These are phyloP conservation scores for Craseonycteris thonglongyai DNA, from an alignment of 2,113 vertebrate genomes.

Conservation along the genomic window DNA sequence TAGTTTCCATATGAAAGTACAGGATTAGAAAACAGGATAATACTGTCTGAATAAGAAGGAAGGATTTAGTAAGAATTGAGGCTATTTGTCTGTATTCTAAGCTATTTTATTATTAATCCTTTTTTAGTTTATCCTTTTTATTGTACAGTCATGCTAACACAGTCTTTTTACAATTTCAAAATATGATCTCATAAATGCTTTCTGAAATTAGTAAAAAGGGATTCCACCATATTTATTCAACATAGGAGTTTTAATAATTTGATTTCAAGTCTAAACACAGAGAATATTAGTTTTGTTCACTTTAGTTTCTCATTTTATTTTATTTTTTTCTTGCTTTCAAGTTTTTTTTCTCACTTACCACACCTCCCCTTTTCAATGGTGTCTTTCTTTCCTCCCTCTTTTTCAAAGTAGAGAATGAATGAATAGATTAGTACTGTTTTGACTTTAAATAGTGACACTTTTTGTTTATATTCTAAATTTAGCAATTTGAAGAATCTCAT, in stretches of 20 bases:
- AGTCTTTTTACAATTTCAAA: not conserved
- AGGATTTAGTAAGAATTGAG: not conserved
- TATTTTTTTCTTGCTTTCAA: not conserved
- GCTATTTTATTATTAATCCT: not conserved
- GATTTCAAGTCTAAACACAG: not conserved
- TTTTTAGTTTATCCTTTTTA: not conserved
- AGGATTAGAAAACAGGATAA: not conserved
- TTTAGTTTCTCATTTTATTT: not conserved
- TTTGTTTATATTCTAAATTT: not conserved
- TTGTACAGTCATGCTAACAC: not conserved
- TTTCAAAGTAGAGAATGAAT: not conserved
- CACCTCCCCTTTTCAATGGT: not conserved
- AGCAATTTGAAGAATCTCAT: not conserved
- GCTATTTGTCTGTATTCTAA: not conserved
- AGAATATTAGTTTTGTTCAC: not conserved
- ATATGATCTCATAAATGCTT: not conserved
- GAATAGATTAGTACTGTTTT: not conserved
- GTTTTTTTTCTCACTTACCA: not conserved
- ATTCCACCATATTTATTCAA: not conserved
- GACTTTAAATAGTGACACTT: not conserved
- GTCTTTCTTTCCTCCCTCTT: not conserved
- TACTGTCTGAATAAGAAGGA: not conserved
- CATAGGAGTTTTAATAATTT: not conserved
- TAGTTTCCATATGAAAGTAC: not conserved
- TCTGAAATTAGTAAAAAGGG: not conserved